phyloP scores from a whole-genome alignment of 1,140 invertebrate species.

The Aphaenogaster ashmeadi region DNA sequence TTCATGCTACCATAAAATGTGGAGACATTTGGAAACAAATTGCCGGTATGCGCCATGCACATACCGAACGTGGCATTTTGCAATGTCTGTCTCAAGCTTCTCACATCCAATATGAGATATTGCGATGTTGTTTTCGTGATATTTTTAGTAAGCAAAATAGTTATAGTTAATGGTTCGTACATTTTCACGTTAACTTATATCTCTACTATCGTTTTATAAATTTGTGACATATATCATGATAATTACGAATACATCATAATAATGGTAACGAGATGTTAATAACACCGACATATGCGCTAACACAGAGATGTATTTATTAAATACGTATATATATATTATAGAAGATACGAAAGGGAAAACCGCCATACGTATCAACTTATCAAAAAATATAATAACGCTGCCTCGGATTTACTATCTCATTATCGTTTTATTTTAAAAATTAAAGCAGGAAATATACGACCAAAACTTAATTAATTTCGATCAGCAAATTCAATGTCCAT shows the following conservation, averaged over 20 bases:
- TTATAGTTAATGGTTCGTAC: constrained; percentile 3
- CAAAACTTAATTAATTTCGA: constrained; percentile 19
- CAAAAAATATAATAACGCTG: constrained; percentile 25
- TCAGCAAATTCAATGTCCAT: constrained; percentile 2
- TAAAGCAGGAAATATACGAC: neutral
- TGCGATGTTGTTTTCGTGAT: neutral
- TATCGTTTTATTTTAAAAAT: constrained; percentile 20
- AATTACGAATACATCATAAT: neutral
- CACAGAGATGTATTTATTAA: neutral
- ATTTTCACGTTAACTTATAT: neutral
- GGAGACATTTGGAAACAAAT: constrained; percentile 42
- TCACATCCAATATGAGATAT: constrained; percentile 4
- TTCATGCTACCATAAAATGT: constrained; percentile 14
- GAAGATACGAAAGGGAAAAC: neutral
- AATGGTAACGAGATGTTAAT: neutral
- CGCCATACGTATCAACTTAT: neutral
- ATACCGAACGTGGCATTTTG: constrained; percentile 15
- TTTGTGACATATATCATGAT: neutral
- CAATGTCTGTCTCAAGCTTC: constrained; percentile 12
- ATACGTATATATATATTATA: neutral
- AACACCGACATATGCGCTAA: neutral
- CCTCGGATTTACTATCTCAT: neutral
- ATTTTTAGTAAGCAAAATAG: neutral
- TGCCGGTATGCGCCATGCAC: neutral
- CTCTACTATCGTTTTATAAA: neutral